Evolutionary conservation across 2,888 invertebrate genomes (phyloP).

Genomic region (Philopedon plagiatum): DNA sequence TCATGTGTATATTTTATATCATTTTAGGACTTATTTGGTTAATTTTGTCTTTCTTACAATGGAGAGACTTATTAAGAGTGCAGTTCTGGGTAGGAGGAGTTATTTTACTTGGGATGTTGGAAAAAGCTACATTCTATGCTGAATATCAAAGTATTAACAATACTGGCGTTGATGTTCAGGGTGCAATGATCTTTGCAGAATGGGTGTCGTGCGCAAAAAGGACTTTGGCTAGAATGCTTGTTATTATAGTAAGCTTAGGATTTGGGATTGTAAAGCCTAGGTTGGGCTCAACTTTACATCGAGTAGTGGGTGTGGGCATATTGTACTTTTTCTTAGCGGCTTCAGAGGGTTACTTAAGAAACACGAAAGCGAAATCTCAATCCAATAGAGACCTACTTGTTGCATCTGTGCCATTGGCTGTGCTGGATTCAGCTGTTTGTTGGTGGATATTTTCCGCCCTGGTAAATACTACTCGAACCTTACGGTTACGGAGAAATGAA

Average conservation of each 20-base stretch:
- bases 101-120: slow-evolving; percentile 88
- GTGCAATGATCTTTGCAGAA: slow-evolving; percentile 89
- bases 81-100: slow-evolving; percentile 98
- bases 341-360: slow-evolving; percentile 89
- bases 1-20: slow-evolving; percentile 91
- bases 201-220: slow-evolving; percentile 93
- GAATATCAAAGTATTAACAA: slow-evolving; percentile 86
- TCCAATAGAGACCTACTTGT: slow-evolving; percentile 77
- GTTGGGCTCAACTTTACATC: slow-evolving; percentile 89
- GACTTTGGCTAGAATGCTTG: slow-evolving; percentile 92
- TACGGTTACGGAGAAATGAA: slow-evolving; percentile 89
- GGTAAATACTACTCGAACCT: slow-evolving; percentile 90
- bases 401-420: slow-evolving; percentile 88
- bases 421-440: slow-evolving; percentile 89
- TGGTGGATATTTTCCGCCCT: slow-evolving; percentile 95
- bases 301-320: slow-evolving; percentile 87
- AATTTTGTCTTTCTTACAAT: slow-evolving; percentile 85
- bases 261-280: slow-evolving; percentile 97
- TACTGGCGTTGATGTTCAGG: slow-evolving; percentile 75
- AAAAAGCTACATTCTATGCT: slow-evolving; percentile 91
- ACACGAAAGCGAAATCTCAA: slow-evolving; percentile 76
- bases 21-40: slow-evolving; percentile 88
- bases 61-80: slow-evolving; percentile 91
- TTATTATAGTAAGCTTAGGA: slow-evolving; percentile 94
- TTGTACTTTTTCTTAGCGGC: slow-evolving; percentile 88